Base-by-base conservation (phyloP, 2,888 invertebrate species). In the Clivina fossor region DNA sequence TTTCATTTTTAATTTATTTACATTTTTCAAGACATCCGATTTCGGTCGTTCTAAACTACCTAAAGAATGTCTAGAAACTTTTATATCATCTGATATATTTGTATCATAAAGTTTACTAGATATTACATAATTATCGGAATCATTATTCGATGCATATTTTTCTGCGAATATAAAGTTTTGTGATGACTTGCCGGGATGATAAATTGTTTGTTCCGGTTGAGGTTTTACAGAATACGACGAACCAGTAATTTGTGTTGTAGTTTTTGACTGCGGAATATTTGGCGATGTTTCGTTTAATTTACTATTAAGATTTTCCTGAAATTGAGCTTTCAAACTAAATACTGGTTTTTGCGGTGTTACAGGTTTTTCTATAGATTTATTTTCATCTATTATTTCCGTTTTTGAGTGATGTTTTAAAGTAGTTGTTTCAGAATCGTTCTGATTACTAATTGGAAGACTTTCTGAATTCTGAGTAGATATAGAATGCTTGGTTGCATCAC, bases 11-110 rank as follows among this genome's bases (percentile, higher is more conserved):
- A 60, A 53, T 49, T 59, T 59, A 37, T 59, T 59, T 15, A 59
- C 59, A 46, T 38, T 81, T 58, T 80, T 81, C 71, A 81, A 80
- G 66, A 81, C 77, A 24, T 81, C 80, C 1, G 81, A 81, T 70
- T 81, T 83, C 1, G 82, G 80, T 61, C 81, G 73, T 65, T 85
- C 85, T 63, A 83, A 71, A 61, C 80, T 82, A 32, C 81, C 83
- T 58, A 81, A 77, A 4, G 82, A 77, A 66, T 79, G 80, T 35
- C 82, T 74, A 1, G 82, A 82, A 9, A 83, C 81, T 73, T 83
- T 83, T 56, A 83, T 73, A 64, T 83, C 83, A 66, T 83, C 83
- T 4, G 83, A 80, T 58, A 82, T 76, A 60, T 83, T 83, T 0
- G 80, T 82, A 59, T 81, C 81, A 55, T 79, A 80, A 9, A 64